Conservation (phyloP, 2,113 vertebrate species). For the Neopipo cinnamomea region DNA sequence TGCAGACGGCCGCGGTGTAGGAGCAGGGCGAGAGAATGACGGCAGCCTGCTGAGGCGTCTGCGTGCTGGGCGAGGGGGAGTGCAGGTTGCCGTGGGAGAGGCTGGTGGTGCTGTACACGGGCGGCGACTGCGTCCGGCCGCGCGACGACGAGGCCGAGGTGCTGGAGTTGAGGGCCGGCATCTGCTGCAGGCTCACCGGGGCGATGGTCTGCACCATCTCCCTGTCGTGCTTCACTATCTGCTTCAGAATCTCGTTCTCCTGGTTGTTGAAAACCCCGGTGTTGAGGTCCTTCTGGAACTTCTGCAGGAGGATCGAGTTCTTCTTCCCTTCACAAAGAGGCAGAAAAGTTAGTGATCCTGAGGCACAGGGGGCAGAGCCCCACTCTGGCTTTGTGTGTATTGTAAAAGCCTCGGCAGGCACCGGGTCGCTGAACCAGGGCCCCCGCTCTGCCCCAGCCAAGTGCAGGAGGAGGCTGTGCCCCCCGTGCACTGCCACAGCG, state of each 20-base stretch:
- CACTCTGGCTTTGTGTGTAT: rapidly evolving
- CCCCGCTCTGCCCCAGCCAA: background rate
- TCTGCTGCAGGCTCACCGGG: slow-evolving; percentile 82
- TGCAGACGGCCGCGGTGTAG: slow-evolving; percentile 87
- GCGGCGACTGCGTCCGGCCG: slow-evolving; percentile 82
- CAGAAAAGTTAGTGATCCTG: background rate
- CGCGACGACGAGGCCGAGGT: slow-evolving; percentile 80
- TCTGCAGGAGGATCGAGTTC: slow-evolving; percentile 96
- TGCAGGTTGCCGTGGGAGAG: slow-evolving; percentile 84
- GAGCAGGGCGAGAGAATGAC: slow-evolving; percentile 88
- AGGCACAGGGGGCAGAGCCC: rapidly evolving
- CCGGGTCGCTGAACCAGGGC: background rate
- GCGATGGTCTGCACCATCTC: slow-evolving; percentile 95
- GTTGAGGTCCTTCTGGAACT: slow-evolving; percentile 98
- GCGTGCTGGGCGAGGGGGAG: slow-evolving; percentile 81
- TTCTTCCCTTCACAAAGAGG: slow-evolving; percentile 87
- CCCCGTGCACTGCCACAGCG: rapidly evolving
- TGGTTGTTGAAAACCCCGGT: slow-evolving; percentile 98
- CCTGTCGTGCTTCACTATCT: slow-evolving; percentile 96
- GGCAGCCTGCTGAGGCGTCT: slow-evolving; percentile 79
- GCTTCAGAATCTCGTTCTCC: slow-evolving; percentile 98
- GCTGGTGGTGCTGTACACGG: slow-evolving; percentile 80
- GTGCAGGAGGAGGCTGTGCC: background rate
- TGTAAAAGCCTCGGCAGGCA: background rate
- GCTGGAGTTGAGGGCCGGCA: slow-evolving; percentile 80